phyloP scores from a whole-genome alignment of 2,888 invertebrate genomes.

The Drosophila nr. fundita region DNA sequence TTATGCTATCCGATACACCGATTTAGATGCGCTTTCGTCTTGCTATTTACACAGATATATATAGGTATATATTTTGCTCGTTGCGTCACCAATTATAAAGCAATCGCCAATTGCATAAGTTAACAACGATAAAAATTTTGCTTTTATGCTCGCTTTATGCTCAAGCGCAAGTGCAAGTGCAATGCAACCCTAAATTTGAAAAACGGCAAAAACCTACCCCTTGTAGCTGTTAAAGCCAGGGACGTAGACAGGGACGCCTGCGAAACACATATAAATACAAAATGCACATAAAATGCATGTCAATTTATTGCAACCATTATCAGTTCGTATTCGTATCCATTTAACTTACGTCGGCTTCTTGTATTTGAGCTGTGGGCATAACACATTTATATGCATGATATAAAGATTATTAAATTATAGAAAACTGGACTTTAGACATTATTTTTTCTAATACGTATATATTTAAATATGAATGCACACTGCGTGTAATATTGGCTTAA shows the following conservation, averaged over 20 bases:
- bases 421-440: background rate
- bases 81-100: constrained; percentile 31
- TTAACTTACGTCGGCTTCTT: background rate
- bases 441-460: background rate
- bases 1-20: constrained; percentile 25
- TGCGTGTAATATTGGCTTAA: background rate
- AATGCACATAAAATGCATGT: background rate
- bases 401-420: background rate
- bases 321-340: background rate
- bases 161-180: constrained; percentile 51
- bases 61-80: constrained; percentile 14
- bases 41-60: background rate
- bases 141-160: constrained; percentile 34
- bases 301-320: background rate
- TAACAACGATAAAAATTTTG: constrained; percentile 35
- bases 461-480: background rate
- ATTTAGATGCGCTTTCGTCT: constrained; percentile 14
- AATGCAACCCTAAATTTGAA: constrained; percentile 52
- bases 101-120: constrained; percentile 46
- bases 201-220: constrained; percentile 47
- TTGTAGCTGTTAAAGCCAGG: constrained; percentile 36
- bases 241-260: constrained; percentile 29
- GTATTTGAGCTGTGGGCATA: background rate
- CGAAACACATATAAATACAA: background rate
- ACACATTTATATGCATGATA: background rate